These are phyloP conservation scores for Strigamia transsilvanica DNA, from an alignment of 2,888 invertebrate species.

Conservation along the genomic window DNA sequence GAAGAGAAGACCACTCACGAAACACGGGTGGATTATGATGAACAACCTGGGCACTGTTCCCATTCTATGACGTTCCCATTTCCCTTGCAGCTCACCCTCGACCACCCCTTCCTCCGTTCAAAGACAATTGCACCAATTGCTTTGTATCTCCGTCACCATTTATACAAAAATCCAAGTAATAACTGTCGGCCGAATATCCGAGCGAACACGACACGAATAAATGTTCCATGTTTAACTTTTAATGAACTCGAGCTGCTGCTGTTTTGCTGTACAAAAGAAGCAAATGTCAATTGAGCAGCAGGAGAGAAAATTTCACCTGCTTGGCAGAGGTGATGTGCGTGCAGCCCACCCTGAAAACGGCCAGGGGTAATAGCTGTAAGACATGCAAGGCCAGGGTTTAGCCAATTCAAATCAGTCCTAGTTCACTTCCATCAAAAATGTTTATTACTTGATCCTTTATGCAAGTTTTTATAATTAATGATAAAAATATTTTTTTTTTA, in stretches of 20 bases:
- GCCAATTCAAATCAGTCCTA: constrained; percentile 26
- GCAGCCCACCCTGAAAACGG: constrained; percentile 44
- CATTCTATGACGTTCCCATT: constrained; percentile 32
- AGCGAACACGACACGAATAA: constrained; percentile 33
- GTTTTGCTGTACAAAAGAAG: constrained; percentile 41
- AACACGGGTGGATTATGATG: constrained; percentile 36
- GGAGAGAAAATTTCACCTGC: constrained; percentile 40
- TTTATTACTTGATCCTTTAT: constrained; percentile 11
- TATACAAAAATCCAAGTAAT: constrained; percentile 39
- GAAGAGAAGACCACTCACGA: constrained; percentile 27
- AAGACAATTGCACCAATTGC: constrained; percentile 39
- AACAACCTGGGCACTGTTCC: constrained; percentile 44
- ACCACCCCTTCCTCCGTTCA: constrained; percentile 1
- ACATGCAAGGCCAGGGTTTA: constrained; percentile 42
- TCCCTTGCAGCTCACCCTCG: background rate
- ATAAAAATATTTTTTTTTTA: background rate
- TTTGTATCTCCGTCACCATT: constrained; percentile 40
- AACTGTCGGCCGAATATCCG: constrained; percentile 33
- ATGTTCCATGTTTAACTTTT: constrained; percentile 42
- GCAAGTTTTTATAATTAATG: constrained; percentile 4
- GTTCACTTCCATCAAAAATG: constrained; percentile 39
- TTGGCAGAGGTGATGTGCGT: constrained; percentile 42
- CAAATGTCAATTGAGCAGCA: constrained; percentile 36
- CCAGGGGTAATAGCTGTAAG: constrained; percentile 31
- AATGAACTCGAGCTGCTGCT: constrained; percentile 42